These are phyloP conservation scores for Euzophera pinguis DNA, from an alignment of 2,888 invertebrate species.

Conservation along the genomic window DNA sequence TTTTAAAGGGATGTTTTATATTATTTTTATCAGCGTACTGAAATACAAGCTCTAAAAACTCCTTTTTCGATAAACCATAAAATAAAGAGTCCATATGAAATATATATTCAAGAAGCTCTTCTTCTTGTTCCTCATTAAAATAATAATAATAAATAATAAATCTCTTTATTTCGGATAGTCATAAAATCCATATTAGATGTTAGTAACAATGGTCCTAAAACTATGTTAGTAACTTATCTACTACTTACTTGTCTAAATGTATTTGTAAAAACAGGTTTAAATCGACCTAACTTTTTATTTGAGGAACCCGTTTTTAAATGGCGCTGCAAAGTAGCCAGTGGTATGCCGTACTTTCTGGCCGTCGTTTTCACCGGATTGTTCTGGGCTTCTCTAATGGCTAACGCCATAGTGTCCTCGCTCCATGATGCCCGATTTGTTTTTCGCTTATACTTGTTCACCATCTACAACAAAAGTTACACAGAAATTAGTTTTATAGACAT, in stretches of 20 bases:
- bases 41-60: conserved; percentile 16
- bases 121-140: conserved; percentile 13
- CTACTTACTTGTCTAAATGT: too few species aligned
- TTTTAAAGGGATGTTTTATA: conserved; percentile 12
- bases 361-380: neutral
- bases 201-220: too few species aligned
- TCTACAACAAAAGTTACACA: too few species aligned
- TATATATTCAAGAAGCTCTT: conserved; percentile 18
- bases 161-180: too few species aligned
- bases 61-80: conserved; percentile 17
- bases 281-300: conserved; percentile 4
- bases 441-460: neutral
- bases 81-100: conserved; percentile 20
- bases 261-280: conserved; percentile 1
- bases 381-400: neutral
- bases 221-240: too few species aligned
- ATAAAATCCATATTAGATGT: too few species aligned
- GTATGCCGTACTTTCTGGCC: conserved; percentile 2
- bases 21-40: conserved; percentile 16
- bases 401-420: neutral
- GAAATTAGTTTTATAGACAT: too few species aligned
- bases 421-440: neutral
- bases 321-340: neutral
- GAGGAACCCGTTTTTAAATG: conserved; percentile 7
- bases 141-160: too few species aligned